phyloP scores from a whole-genome alignment of 1,140 invertebrate species.

The Idris sp. region DNA sequence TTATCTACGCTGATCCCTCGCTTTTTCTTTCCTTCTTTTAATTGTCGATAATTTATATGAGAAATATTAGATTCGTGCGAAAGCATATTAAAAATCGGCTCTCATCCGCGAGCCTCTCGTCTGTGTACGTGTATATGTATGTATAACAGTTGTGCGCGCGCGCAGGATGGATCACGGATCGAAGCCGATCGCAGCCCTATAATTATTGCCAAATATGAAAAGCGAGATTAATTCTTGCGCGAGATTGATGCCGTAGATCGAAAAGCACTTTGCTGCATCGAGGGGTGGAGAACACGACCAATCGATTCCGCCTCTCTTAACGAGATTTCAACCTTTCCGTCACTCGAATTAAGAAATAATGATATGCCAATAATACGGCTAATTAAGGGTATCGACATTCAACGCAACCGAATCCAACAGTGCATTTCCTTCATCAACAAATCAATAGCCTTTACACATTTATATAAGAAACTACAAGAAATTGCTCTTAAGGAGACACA shows the following conservation, averaged over 20 bases:
- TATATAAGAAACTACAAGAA: no score
- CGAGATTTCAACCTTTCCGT: slow-evolving; percentile 76
- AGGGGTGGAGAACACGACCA: slow-evolving; percentile 61
- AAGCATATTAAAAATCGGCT: slow-evolving; percentile 75
- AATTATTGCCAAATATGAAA: slow-evolving; percentile 78
- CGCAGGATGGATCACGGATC: slow-evolving; percentile 61
- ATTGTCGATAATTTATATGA: slow-evolving; percentile 77
- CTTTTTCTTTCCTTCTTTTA: slow-evolving; percentile 72
- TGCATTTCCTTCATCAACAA: no score
- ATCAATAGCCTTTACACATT: no score
- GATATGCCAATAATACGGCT: slow-evolving; percentile 73
- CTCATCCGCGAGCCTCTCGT: slow-evolving; percentile 40
- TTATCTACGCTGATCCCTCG: slow-evolving; percentile 45
- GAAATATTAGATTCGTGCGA: slow-evolving; percentile 79
- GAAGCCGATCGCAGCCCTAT: slow-evolving; percentile 70
- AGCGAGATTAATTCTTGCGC: slow-evolving; percentile 69
- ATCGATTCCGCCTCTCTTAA: slow-evolving; percentile 75
- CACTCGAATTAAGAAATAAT: slow-evolving; percentile 75
- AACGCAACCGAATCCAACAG: slow-evolving; percentile 31
- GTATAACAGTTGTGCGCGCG: slow-evolving; percentile 12
- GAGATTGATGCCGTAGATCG: slow-evolving; percentile 78
- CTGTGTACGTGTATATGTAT: slow-evolving; percentile 4
- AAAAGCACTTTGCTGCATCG: slow-evolving; percentile 65
- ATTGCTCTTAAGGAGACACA: no score
- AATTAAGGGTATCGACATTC: slow-evolving; percentile 67